These are phyloP conservation scores for Xiphophorus couchianus DNA, from an alignment of 2,113 vertebrate genomes.

Conservation along the genomic window DNA sequence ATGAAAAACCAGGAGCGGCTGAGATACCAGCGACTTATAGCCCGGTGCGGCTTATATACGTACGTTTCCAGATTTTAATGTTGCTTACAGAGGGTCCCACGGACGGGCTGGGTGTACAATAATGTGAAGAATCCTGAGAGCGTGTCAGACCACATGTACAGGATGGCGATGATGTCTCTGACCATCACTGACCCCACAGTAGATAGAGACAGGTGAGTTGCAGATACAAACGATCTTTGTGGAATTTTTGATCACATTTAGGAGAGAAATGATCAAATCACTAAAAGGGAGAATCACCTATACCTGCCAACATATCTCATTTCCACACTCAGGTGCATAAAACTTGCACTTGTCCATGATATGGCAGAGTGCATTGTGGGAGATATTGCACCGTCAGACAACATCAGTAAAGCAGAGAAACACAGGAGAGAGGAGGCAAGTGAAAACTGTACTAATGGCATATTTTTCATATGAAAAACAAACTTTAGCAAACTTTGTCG, in stretches of 20 bases:
- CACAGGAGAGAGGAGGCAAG: constrained; percentile 90
- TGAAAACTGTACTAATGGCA: constrained; percentile 6
- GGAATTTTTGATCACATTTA: background rate
- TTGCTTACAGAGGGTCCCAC: constrained; percentile 83
- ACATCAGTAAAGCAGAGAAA: constrained; percentile 94
- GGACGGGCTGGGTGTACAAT: constrained; percentile 96
- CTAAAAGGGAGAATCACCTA: background rate
- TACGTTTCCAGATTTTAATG: too few species aligned
- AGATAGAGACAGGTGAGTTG: constrained; percentile 88
- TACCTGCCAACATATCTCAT: background rate
- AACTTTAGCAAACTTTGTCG: background rate
- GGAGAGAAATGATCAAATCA: too few species aligned
- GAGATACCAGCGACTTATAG: too few species aligned
- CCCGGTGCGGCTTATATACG: too few species aligned
- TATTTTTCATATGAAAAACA: background rate
- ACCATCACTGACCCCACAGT: constrained; percentile 86
- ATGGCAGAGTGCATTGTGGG: constrained; percentile 99
- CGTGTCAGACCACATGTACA: constrained; percentile 97
- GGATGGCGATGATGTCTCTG: constrained; percentile 96
- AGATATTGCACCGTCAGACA: constrained; percentile 97
- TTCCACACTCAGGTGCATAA: constrained; percentile 85
- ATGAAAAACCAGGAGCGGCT: too few species aligned
- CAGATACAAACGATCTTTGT: background rate
- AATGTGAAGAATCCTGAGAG: constrained; percentile 90
- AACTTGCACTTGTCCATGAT: constrained; percentile 94